Base-by-base conservation (phyloP, 2,113 vertebrate species). In the Sapajus apella region DNA sequence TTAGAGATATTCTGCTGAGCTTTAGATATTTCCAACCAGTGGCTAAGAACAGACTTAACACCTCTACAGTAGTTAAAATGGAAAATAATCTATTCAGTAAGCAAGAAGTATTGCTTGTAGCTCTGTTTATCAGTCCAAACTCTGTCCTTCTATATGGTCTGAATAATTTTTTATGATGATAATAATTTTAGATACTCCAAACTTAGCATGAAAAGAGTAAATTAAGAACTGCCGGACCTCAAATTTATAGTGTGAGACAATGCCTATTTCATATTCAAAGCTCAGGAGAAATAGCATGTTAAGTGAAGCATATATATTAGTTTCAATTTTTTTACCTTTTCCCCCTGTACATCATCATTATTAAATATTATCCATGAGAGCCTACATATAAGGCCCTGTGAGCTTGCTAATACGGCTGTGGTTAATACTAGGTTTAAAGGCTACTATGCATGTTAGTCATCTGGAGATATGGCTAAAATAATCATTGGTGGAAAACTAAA, bases 91-190 rank as follows among this genome's bases (percentile, higher is more conserved):
- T 79, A 68, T 50, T 83, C 79, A 64, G 18, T 37, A 80, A n/a
- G 14, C 52, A 94, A 17, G 9, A 77, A 72, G 27, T 61, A 12
- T 66, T 81, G 43, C 40, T 56, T n/a, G 0, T 47, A 86, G 70
- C 37, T 86, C 83, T 47, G 45, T 76, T 79, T 72, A 95, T 21
- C 11, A 86, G 9, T 79, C 5, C 8, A 86, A 82, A 89, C 12
- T 6, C 73, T 40, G 45, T 13, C 27, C 30, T 58, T 81, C 40
- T 61, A 27, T 16, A 58, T 18, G 81, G 21, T 17, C 23, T 66
- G 2, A 89, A 56, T 82, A 94, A 87, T 45, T 80, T 52, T 91
- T 89, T 35, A 55, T 80, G 58, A 61, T 93, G 58, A 56, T 94
- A 43, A 73, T 76, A 75, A 87, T 40, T 94, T 87, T 40, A 87